Base-by-base conservation (phyloP, 2,888 invertebrate species). In the Stenchaetothrips biformis region DNA sequence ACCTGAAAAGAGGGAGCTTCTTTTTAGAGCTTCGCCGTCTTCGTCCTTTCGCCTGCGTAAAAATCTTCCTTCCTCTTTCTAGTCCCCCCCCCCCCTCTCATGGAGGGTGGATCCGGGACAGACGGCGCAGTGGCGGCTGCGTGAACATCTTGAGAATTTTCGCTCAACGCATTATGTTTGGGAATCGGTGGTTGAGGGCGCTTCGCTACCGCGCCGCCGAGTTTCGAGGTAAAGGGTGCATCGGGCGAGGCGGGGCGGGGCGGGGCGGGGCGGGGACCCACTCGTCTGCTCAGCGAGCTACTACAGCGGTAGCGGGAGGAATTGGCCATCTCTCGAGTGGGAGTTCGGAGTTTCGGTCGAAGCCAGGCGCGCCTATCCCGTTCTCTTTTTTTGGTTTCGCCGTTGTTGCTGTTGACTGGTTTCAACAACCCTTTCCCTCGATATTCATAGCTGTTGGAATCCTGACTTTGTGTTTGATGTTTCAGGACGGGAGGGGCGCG, bases 121-220 rank as follows among this genome's bases (percentile, higher is more conserved):
- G n/a, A n/a, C n/a, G n/a, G n/a, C n/a, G n/a, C 49, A 53, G 53
- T 18, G 18, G 53, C 21, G 67, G 21, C 67, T 9, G 21, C n/a
- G 67, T 21, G 67, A 67, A 67, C 67, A 67, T 67, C 67, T 67
- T 67, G 67, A 67, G 67, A 67, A 67, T 67, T 67, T 67, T 67
- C 67, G 67, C 67, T 67, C 21, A 67, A 21, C 67, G 67, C 67
- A 67, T 67, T 67, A 67, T 67, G 67, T 67, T 67, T 67, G 67
- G 67, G 21, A 53, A 67, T 67, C 67, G 67, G 7, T n/a, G 67
- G 67, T 7, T 25, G 49, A 7, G 49, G 49, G 49, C 8, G 49
- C 49, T 11, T 49, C 49, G 53, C n/a, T n/a, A n/a, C 53, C 53
- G 53, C 53, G 53, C 53, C 6, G 53, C 2, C 53, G 53, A 16